A percentile compares a stretch with the other conserved stretches of the same genome.
Evolutionary conservation across 2,113 vertebrate genomes (phyloP).

Genomic region (Benitochromis conjunctus): DNA sequence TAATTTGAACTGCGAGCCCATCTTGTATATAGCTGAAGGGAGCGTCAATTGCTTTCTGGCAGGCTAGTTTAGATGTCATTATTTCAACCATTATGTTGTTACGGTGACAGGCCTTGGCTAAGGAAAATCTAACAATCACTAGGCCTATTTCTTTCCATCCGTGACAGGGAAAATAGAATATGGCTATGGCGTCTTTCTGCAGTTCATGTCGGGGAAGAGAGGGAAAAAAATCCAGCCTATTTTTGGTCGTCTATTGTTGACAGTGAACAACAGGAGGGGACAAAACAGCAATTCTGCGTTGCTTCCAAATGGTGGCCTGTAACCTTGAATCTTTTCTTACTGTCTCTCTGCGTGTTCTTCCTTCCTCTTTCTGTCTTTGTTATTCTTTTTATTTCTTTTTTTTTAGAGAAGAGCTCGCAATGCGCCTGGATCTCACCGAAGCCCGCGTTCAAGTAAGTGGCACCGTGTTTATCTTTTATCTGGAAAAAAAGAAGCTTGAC

Average conservation of each 20-base stretch:
- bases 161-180: slow-evolving; percentile 69
- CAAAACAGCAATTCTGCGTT: slow-evolving; percentile 59
- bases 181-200: slow-evolving; percentile 62
- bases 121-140: slow-evolving; percentile 65
- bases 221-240: slow-evolving; percentile 43
- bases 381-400: not conserved
- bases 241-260: slow-evolving; percentile 66
- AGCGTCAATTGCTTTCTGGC: slow-evolving; percentile 69
- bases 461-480: slow-evolving; percentile 13
- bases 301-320: slow-evolving; percentile 60
- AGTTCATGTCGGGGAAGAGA: not conserved
- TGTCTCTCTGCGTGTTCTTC: not conserved
- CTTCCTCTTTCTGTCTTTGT: not conserved
- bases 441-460: slow-evolving; percentile 96
- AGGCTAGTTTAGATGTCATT: slow-evolving; percentile 74
- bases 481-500: not conserved
- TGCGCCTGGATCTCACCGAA: slow-evolving; percentile 97
- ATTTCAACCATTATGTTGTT: slow-evolving; percentile 75
- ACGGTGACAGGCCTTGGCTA: slow-evolving; percentile 66
- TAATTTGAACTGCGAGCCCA: slow-evolving; percentile 57
- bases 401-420: slow-evolving; percentile 95
- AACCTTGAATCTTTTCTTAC: slow-evolving; percentile 55
- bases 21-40: slow-evolving; percentile 42
- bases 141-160: slow-evolving; percentile 61
- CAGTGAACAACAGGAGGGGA: slow-evolving; percentile 56